Evolutionary conservation across 2,113 vertebrate genomes (phyloP).

Genomic region (Progne subis): DNA sequence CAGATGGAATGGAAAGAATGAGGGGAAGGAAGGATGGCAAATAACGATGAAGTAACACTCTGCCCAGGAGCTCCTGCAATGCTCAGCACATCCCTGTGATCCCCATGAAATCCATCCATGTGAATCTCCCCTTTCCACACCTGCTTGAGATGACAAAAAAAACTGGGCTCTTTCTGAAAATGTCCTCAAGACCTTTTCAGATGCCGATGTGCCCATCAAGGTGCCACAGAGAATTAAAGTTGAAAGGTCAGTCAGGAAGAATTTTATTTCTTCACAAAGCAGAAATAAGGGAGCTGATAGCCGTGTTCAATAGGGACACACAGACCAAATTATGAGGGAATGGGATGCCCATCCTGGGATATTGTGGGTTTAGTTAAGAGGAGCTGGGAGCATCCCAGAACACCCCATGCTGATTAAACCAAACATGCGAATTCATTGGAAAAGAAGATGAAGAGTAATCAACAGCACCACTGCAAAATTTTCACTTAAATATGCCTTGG

Average conservation of each 20-base stretch:
- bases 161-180: not conserved
- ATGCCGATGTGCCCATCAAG: not conserved
- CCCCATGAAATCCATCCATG: not conserved
- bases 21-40: not conserved
- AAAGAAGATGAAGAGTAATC: not conserved
- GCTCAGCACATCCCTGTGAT: not conserved
- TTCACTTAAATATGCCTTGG: not conserved
- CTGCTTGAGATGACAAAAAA: not conserved
- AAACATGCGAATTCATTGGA: rapidly evolving
- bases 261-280: not conserved
- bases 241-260: not conserved
- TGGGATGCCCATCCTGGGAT: not conserved
- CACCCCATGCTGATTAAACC: rapidly evolving
- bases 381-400: not conserved
- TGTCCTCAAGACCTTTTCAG: rapidly evolving
- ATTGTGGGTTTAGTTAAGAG: not conserved
- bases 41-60: not conserved
- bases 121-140: not conserved
- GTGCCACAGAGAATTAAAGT: not conserved
- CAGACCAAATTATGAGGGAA: not conserved
- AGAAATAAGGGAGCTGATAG: not conserved
- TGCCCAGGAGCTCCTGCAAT: not conserved
- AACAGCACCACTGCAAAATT: not conserved
- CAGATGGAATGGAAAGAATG: not conserved
- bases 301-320: rapidly evolving